Percentiles rank a stretch among this genome's conserved stretches.
Conservation (phyloP, 1,140 invertebrate species). For the Piezodorus guildinii region DNA sequence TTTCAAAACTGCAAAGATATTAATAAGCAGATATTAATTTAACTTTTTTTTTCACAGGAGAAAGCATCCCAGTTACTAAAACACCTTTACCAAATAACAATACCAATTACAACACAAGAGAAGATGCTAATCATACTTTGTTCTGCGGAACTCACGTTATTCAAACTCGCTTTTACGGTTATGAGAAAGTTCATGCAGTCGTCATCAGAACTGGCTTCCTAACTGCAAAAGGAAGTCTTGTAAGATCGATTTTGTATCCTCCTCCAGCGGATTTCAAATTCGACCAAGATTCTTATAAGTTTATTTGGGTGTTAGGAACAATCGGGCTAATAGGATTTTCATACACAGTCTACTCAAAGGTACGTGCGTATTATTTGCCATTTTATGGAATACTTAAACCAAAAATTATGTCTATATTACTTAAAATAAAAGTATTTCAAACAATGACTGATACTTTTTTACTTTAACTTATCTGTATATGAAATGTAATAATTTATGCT, state of each 20-base stretch:
- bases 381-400: too few species aligned
- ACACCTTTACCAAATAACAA: slow-evolving; percentile 64
- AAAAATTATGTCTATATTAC: too few species aligned
- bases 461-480: too few species aligned
- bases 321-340: slow-evolving; percentile 68
- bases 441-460: too few species aligned
- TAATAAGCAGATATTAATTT: too few species aligned
- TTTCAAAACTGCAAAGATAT: too few species aligned
- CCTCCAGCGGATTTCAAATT: slow-evolving; percentile 92
- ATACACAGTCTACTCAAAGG: slow-evolving; percentile 76
- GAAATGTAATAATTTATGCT: too few species aligned
- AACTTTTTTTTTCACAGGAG: slow-evolving; percentile 30
- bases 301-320: slow-evolving; percentile 66
- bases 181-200: slow-evolving; percentile 50
- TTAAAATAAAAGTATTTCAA: too few species aligned
- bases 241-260: slow-evolving; percentile 88
- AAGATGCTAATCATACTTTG: slow-evolving; percentile 78
- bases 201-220: slow-evolving; percentile 72
- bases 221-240: slow-evolving; percentile 80
- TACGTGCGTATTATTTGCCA: slow-evolving; percentile 32
- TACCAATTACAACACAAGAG: slow-evolving; percentile 56
- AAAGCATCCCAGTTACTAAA: slow-evolving; percentile 79
- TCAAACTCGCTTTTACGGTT: slow-evolving; percentile 58
- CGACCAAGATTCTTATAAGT: slow-evolving; percentile 83
- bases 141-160: slow-evolving; percentile 37